Evolutionary conservation across 2,113 vertebrate species (phyloP).

Genomic region (Epinephelus moara): DNA sequence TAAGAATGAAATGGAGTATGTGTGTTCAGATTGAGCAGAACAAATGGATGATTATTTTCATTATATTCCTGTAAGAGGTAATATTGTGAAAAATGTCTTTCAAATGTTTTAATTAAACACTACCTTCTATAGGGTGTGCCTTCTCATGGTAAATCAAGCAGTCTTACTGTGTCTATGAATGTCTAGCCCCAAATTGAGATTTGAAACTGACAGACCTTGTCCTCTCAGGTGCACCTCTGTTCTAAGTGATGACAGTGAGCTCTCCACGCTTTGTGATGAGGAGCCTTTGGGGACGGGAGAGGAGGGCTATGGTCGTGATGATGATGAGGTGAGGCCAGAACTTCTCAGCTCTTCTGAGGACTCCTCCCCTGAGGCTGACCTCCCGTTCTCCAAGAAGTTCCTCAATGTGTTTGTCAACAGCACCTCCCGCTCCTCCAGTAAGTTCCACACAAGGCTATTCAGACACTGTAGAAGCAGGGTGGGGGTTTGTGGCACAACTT

Average conservation of each 20-base stretch:
- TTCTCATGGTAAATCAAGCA: background rate
- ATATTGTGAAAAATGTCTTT: background rate
- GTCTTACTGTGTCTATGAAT: background rate
- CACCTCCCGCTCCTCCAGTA: conserved; percentile 96
- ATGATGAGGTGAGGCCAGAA: conserved; percentile 75
- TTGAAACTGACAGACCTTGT: background rate
- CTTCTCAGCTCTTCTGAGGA: conserved; percentile 87
- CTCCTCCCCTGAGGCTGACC: conserved; percentile 94
- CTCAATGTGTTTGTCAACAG: conserved; percentile 99
- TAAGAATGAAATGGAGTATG: background rate
- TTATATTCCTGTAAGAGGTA: background rate
- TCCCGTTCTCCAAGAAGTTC: conserved; percentile 99
- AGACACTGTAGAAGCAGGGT: background rate
- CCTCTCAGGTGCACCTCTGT: conserved; percentile 88
- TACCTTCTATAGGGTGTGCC: background rate
- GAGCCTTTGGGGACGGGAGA: conserved; percentile 82
- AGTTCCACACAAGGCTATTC: conserved; percentile 73
- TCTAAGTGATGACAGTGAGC: conserved; percentile 91
- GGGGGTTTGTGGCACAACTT: no score
- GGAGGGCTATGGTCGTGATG: conserved; percentile 67
- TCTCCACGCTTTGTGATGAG: conserved; percentile 89
- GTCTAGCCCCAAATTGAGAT: background rate
- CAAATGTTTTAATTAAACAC: background rate
- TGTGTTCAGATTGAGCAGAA: background rate
- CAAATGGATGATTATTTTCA: background rate